Evolutionary conservation across 2,888 invertebrate genomes (phyloP).

Genomic region (Amblyteles armatorius): DNA sequence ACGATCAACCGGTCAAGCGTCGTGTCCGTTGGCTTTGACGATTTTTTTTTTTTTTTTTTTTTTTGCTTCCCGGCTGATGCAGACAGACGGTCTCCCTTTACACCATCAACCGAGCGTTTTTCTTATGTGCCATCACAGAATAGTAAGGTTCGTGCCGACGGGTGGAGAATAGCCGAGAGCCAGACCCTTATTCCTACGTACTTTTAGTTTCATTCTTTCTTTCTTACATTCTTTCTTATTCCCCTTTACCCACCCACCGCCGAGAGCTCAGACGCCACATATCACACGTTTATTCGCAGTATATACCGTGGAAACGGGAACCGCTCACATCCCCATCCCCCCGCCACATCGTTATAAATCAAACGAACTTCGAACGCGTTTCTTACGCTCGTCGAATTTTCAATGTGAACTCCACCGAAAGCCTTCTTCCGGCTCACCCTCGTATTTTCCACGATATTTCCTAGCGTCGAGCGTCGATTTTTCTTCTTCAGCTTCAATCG

Average conservation of each 20-base stretch:
- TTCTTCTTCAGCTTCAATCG: slow-evolving; percentile 20
- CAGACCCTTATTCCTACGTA: slow-evolving; percentile 43
- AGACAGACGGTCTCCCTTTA: slow-evolving; percentile 31
- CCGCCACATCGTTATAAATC: slow-evolving; percentile 55
- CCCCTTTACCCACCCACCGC: slow-evolving; percentile 19
- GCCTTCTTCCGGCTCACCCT: not conserved
- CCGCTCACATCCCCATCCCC: slow-evolving; percentile 22
- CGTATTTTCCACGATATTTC: slow-evolving; percentile 42
- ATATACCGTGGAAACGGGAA: slow-evolving; percentile 57
- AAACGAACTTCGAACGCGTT: slow-evolving; percentile 67
- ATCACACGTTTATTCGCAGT: slow-evolving; percentile 62
- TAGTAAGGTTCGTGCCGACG: not conserved
- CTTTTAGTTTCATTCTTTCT: slow-evolving; percentile 47
- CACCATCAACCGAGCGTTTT: slow-evolving; percentile 12
- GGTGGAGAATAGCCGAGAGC: slow-evolving; percentile 23
- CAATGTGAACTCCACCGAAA: slow-evolving; percentile 22
- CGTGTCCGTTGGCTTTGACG: slow-evolving; percentile 1
- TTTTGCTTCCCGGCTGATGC: slow-evolving; percentile 22
- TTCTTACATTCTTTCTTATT: slow-evolving; percentile 50
- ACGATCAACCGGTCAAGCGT: slow-evolving; percentile 38
- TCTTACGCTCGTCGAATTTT: slow-evolving; percentile 59
- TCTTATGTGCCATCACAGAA: not conserved
- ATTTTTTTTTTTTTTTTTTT: slow-evolving; percentile 17
- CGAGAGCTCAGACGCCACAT: slow-evolving; percentile 57
- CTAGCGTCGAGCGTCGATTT: slow-evolving; percentile 43